Evolutionary conservation across 1,140 invertebrate genomes (phyloP), one percentile per base, ranked within the genome.

Genomic region (honey bee (Apis mellifera)): DNA sequence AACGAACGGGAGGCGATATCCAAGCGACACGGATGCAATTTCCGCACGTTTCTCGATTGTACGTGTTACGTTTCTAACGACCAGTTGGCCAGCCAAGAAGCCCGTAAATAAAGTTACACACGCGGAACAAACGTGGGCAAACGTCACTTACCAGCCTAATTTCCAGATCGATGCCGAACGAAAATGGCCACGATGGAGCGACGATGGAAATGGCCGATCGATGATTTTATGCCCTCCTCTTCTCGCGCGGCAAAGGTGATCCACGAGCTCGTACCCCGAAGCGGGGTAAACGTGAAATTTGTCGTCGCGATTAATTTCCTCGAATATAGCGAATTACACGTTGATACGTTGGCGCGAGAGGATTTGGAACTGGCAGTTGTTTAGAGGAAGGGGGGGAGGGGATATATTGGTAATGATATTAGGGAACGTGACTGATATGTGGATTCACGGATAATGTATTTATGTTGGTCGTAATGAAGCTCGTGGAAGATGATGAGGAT

Each of bases 121-220:
- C 12, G 50, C 69, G 62, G 66, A 68, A 59, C 71, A 62, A 68
- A 59, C 52, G 55, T 9, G 66, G 48, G 50, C 64, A 81, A 72
- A 82, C 64, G 70, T 77, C 85, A 78, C 78, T 86, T 86, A 83
- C 75, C 54, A 86, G 65, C 26, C 74, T 83, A 86, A 86, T 86
- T 75, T 52, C 59, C 80, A 48, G 59, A 86, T 86, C 82, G 75
- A 83, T 78, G 68, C 54, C 54, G 64, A 75, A 62, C 60, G 57
- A 19, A 42, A 26, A 26, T 21, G 32, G 69, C 80, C 23, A 21
- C 23, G 55, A 64, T n/a, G n/a, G n/a, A n/a, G n/a, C n/a, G n/a
- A 59, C 55, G 77, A 75, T 86, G 32, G 32, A 42, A 42, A 42
- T 42, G 32, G 32, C 64, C 65, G 80, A 69, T 86, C 80, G 80